Evolutionary conservation across 2,113 vertebrate genomes (phyloP).

Genomic region (Paedocypris sp.): DNA sequence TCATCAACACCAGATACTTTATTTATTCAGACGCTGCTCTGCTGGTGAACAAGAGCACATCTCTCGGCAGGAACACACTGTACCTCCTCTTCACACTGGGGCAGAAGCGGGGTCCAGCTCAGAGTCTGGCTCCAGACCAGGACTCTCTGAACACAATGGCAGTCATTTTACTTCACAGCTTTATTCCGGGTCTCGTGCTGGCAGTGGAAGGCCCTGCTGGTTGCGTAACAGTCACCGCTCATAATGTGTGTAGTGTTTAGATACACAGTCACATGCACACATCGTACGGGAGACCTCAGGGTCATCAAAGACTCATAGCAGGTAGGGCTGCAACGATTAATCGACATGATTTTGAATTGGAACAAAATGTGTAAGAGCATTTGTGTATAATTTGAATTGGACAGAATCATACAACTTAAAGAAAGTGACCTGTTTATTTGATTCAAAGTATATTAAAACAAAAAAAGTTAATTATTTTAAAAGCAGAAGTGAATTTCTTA

Average conservation of each 20-base stretch:
- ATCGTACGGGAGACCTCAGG: slow-evolving; percentile 3
- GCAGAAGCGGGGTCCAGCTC: slow-evolving; percentile 2
- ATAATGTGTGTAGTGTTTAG: background rate
- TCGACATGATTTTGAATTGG: too few relatives aligned
- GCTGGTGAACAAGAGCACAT: slow-evolving; percentile 47
- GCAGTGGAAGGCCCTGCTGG: background rate
- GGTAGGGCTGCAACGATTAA: too few relatives aligned
- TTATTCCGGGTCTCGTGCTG: background rate
- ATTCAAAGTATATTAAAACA: too few relatives aligned
- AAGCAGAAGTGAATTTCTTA: too few relatives aligned
- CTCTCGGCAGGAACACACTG: slow-evolving; percentile 44
- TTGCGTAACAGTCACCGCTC: slow-evolving; percentile 1
- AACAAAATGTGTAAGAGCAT: too few relatives aligned
- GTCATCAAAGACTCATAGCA: slow-evolving; percentile 3
- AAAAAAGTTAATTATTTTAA: too few relatives aligned
- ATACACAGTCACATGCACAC: background rate
- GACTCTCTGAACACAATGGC: slow-evolving; percentile 9
- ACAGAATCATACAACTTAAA: too few relatives aligned
- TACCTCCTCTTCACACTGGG: slow-evolving; percentile 33
- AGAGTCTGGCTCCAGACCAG: background rate
- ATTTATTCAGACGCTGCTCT: slow-evolving; percentile 62
- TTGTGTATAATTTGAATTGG: too few relatives aligned
- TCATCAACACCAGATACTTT: slow-evolving; percentile 65
- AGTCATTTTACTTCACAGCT: background rate
- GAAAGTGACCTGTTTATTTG: too few relatives aligned